Conservation (phyloP, 2,888 invertebrate species). For the Keiferia lycopersicella region DNA sequence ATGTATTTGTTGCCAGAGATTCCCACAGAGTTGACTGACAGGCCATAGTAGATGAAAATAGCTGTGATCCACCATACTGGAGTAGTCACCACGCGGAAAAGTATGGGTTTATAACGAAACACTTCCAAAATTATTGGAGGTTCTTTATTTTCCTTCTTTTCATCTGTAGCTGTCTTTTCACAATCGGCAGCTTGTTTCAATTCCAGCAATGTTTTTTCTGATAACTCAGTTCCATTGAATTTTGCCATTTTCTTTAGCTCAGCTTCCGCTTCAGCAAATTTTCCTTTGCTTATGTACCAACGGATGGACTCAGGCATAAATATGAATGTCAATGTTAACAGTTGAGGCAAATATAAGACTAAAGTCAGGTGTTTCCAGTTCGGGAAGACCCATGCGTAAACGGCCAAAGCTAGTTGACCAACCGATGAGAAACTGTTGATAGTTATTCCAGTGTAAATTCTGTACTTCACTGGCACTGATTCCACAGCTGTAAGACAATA, state of each 20-base stretch:
- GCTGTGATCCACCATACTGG: conserved; percentile 90
- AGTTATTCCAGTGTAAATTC: conserved; percentile 85
- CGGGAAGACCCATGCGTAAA: conserved; percentile 84
- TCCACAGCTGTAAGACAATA: conserved; percentile 83
- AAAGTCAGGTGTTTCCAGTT: conserved; percentile 86
- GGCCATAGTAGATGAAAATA: conserved; percentile 89
- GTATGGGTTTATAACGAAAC: conserved; percentile 63
- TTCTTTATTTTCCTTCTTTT: conserved; percentile 31
- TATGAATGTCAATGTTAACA: conserved; percentile 83
- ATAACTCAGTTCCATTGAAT: conserved; percentile 74
- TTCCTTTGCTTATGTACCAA: conserved; percentile 87
- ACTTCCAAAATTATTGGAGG: conserved; percentile 49
- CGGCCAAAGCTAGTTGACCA: conserved; percentile 81
- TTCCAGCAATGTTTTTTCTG: conserved; percentile 53
- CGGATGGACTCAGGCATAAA: conserved; percentile 87
- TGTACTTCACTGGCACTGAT: conserved; percentile 85
- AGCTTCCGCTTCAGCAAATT: conserved; percentile 82
- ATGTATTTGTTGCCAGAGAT: conserved; percentile 86
- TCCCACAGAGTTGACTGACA: conserved; percentile 88
- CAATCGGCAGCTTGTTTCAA: conserved; percentile 39
- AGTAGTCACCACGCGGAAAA: conserved; percentile 74
- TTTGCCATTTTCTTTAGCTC: conserved; percentile 68
- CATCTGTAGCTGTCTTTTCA: background rate
- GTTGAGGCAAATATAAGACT: conserved; percentile 84
- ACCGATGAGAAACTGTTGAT: conserved; percentile 73